These are phyloP conservation scores for Poeciliopsis prolifica DNA, from an alignment of 2,113 vertebrate genomes.

Conservation along the genomic window DNA sequence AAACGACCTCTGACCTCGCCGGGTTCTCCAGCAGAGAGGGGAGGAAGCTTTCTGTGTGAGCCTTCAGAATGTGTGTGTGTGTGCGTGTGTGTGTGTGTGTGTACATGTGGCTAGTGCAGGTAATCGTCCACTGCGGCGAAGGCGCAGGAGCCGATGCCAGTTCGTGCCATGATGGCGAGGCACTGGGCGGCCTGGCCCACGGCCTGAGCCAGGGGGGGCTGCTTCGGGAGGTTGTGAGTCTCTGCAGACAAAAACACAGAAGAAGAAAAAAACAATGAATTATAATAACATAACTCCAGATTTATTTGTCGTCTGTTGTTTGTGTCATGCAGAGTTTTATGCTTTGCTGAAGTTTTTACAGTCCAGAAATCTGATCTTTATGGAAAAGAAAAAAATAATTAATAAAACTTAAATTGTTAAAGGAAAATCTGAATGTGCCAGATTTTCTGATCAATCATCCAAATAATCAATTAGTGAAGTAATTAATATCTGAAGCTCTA, in stretches of 20 bases:
- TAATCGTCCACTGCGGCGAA: constrained; percentile 98
- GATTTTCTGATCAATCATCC: too few species aligned
- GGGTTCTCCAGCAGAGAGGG: constrained; percentile 21
- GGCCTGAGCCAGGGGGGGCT: constrained; percentile 93
- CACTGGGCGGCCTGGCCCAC: constrained; percentile 96
- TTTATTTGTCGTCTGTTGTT: too few species aligned
- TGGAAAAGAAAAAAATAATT: neutral
- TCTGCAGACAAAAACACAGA: constrained; percentile 69
- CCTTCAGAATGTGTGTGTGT: constrained; percentile 27
- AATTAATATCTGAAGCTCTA: too few species aligned
- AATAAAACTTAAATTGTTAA: too few species aligned
- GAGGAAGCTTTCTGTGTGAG: constrained; percentile 26
- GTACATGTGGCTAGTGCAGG: constrained; percentile 85
- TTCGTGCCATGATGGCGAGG: constrained; percentile 96
- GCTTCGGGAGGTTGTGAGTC: constrained; percentile 99
- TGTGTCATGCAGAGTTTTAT: too few species aligned
- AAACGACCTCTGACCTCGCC: neutral
- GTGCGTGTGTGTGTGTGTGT: constrained; percentile 20
- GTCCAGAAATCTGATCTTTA: too few species aligned
- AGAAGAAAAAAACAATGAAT: neutral
- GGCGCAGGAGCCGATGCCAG: constrained; percentile 94
- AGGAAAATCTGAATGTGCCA: too few species aligned
- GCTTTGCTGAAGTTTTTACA: too few species aligned
- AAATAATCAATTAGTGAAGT: too few species aligned
- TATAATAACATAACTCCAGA: too few species aligned